These are phyloP conservation scores for Oenanthe melanoleuca DNA, from an alignment of 2,113 vertebrate genomes.

Conservation along the genomic window DNA sequence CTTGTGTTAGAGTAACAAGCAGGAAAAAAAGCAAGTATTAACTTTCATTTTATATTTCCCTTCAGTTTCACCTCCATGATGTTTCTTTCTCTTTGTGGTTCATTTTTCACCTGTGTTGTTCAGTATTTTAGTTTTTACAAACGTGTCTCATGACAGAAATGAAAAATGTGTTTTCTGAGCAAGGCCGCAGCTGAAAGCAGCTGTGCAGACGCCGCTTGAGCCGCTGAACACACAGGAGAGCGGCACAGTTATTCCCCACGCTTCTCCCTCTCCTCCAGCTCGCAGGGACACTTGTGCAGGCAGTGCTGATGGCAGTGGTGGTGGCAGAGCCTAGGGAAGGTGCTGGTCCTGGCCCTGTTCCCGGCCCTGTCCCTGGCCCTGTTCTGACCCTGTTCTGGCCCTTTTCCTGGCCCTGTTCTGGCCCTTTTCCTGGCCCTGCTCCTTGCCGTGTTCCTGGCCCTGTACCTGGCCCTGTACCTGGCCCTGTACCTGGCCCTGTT, in stretches of 20 bases:
- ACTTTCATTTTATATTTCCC: background rate
- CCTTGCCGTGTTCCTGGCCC: no score
- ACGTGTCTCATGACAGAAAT: background rate
- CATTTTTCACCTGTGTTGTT: background rate
- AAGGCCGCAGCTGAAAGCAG: background rate
- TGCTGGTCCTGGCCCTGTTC: background rate
- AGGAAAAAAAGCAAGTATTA: background rate
- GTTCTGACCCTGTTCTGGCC: no score
- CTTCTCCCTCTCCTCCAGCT: background rate
- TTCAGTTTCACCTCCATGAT: background rate
- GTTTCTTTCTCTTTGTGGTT: background rate
- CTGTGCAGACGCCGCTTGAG: background rate
- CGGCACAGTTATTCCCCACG: background rate
- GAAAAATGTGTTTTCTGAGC: slow-evolving; percentile 20
- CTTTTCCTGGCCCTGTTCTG: background rate
- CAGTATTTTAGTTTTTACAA: background rate
- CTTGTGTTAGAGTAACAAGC: background rate
- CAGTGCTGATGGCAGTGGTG: background rate
- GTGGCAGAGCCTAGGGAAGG: no score
- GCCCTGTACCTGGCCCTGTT: no score
- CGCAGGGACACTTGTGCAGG: rapidly evolving
- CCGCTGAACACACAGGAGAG: rapidly evolving
- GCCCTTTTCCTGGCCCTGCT: background rate
- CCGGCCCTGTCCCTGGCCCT: background rate
- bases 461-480: no score